A percentile compares a stretch with the other conserved stretches of the same genome.
phyloP scores from a whole-genome alignment of 2,888 invertebrate species.

The Odontocolon sp. region DNA sequence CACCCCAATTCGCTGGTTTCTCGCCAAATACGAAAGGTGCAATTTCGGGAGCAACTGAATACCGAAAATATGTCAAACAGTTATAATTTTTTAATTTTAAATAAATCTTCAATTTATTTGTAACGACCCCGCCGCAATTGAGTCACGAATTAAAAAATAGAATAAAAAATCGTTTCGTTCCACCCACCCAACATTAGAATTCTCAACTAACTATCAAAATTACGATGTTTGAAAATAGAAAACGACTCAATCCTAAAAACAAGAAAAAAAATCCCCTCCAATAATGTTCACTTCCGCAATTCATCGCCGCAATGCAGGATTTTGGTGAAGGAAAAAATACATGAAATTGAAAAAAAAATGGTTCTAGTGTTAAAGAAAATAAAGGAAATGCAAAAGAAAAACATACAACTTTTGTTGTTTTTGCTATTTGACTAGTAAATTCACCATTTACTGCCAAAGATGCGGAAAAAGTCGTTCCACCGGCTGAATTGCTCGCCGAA shows the following conservation, averaged over 20 bases:
- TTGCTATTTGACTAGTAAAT: too few relatives aligned
- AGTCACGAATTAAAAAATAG: too few relatives aligned
- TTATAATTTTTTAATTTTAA: not conserved
- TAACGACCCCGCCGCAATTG: too few relatives aligned
- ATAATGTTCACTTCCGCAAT: too few relatives aligned
- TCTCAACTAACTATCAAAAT: too few relatives aligned
- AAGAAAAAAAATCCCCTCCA: not conserved
- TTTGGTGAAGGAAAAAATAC: not conserved
- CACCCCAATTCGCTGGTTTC: conserved; percentile 87
- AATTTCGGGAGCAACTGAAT: conserved; percentile 87
- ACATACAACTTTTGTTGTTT: not conserved
- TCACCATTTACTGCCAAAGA: conserved; percentile 86
- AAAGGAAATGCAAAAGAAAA: not conserved
- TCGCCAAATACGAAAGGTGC: conserved; percentile 87
- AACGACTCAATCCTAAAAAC: not conserved
- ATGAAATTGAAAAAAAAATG: not conserved
- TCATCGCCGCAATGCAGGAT: too few relatives aligned
- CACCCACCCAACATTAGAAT: too few relatives aligned
- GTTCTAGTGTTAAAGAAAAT: not conserved
- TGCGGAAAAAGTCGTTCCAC: conserved; percentile 84
- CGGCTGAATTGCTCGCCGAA: conserved; percentile 85
- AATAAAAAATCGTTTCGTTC: not conserved
- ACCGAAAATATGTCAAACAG: not conserved
- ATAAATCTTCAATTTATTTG: too few relatives aligned
- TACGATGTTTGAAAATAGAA: not conserved